Conservation (phyloP, 2,797 vertebrate genomes). For the Novumbra hubbsi region DNA sequence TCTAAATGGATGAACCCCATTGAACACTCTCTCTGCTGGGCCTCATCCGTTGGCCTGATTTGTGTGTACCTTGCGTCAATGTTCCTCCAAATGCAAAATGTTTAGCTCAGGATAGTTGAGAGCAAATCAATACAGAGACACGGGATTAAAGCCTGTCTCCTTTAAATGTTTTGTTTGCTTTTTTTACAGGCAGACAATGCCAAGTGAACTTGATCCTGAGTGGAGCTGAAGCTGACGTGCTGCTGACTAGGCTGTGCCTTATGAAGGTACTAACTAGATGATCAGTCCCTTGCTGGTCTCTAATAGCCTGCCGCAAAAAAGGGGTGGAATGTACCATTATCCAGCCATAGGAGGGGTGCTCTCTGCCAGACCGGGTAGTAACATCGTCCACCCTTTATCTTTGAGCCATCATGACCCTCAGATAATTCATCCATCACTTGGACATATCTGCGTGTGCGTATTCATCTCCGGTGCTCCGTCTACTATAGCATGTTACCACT, state of each 20-base stretch:
- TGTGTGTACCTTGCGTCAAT: slow-evolving; percentile 16
- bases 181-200: slow-evolving; percentile 31
- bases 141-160: slow-evolving; percentile 5
- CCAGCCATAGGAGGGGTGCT: not conserved
- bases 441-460: not conserved
- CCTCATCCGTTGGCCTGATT: slow-evolving; percentile 2
- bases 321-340: slow-evolving; percentile 1
- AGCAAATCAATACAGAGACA: slow-evolving; percentile 52
- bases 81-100: slow-evolving; percentile 30
- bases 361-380: not conserved
- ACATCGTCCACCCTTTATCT: slow-evolving; percentile 45
- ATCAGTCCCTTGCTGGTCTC: not conserved
- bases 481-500: slow-evolving; percentile 19
- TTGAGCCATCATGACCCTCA: slow-evolving; percentile 2
- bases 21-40: slow-evolving; percentile 17
- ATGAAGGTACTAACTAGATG: not conserved
- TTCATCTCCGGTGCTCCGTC: not conserved
- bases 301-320: not conserved
- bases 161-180: slow-evolving; percentile 28
- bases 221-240: not conserved
- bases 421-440: slow-evolving; percentile 2
- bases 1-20: slow-evolving; percentile 40
- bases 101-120: slow-evolving; percentile 50
- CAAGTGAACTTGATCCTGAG: slow-evolving; percentile 38
- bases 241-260: not conserved